Evolutionary conservation across 1,140 invertebrate species (phyloP), one percentile per base, ranked within the genome.

Genomic region (Andricus grossulariae): DNA sequence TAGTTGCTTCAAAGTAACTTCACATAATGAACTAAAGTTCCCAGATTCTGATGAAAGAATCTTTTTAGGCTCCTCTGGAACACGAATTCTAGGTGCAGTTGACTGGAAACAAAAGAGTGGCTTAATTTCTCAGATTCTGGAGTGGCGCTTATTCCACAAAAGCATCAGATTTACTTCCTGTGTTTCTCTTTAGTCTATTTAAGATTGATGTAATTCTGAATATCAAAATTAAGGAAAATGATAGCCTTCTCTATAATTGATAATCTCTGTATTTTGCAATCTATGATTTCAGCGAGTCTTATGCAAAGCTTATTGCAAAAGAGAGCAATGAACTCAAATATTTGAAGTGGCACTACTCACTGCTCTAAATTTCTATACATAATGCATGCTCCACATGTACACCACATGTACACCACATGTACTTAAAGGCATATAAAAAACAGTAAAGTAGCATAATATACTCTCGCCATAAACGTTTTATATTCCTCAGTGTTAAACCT

Each of bases 1-100:
- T n/a, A 66, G 15, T 66, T 66, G 60, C 25, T 39, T n/a, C 32
- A 66, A 66, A 66, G 60, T 25, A 66, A 66, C 57, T 32, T 66
- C 32, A 7, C 25, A 16, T 6, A 25, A 16, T 12, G 32, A 66
- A 32, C 25, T 15, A 39, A 66, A 45, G 25, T 66, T 66, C n/a
- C 3, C 15, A 4, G 32, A 66, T 39, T 66, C 60, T 66, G 60
- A 45, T 66, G n/a, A 5, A 39, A 45, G 39, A 32, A 16, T 66
- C n/a, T 66, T 66, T 39, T 66, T 32, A 32, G 11, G 21, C 21
- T 66, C 32, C 25, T 25, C 11, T 19, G 19, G 12, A 13, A 55
- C 39, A 11, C 6, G 39, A 45, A 45, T 45, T 45, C 39, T 45
- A 11, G 39, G 39, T 45, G 39, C 39, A 55, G 18, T n/a, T 11